Conservation (phyloP, 2,113 vertebrate genomes). For the Stegostoma tigrinum region DNA sequence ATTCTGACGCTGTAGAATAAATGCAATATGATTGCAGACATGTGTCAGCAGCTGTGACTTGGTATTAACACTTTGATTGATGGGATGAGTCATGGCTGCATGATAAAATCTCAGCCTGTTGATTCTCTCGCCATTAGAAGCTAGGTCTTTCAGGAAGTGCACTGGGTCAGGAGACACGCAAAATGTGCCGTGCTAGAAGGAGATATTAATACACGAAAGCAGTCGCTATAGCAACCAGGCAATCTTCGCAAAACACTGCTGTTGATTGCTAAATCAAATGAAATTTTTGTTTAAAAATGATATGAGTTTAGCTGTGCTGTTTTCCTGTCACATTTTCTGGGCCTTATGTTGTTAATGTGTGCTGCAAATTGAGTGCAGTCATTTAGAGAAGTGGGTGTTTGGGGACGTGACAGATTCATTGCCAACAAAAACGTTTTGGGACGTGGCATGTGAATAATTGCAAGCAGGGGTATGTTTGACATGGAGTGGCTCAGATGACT, state of each 20-base stretch:
- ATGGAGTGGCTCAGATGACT: too few species aligned
- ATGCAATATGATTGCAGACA: neutral
- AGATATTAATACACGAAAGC: constrained; percentile 1
- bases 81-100: neutral
- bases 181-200: neutral
- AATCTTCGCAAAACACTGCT: neutral
- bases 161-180: neutral
- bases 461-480: too few species aligned
- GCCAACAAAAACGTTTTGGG: neutral
- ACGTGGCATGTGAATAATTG: neutral
- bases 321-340: neutral
- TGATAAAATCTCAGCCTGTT: neutral
- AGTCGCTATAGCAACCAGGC: neutral
- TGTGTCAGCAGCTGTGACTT: neutral
- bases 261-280: neutral
- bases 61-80: neutral
- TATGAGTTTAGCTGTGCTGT: neutral
- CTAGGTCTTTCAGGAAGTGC: neutral
- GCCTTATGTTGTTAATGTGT: neutral
- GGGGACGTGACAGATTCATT: neutral
- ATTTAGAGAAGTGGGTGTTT: neutral
- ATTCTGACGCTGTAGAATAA: neutral
- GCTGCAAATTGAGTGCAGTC: neutral
- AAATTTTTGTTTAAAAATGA: neutral
- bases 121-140: neutral